Evolutionary conservation across 2,888 invertebrate genomes (phyloP).

Genomic region (Taphrorychus bicolor): DNA sequence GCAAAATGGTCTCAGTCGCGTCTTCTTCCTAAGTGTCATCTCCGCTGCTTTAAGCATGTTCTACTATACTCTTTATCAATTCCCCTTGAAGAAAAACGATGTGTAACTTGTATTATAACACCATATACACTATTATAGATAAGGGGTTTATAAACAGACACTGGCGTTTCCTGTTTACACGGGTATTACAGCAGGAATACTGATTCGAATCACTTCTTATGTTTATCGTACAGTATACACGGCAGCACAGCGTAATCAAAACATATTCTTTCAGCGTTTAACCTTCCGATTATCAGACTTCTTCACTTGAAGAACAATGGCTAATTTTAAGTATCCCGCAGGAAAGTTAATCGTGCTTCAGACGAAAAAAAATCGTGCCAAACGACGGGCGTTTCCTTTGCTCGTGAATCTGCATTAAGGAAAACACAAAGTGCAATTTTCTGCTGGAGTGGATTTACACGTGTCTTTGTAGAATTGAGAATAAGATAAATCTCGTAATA

Average conservation of each 20-base stretch:
- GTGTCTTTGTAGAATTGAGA: background rate
- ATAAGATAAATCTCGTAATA: background rate
- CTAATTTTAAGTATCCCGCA: background rate
- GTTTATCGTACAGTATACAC: slow-evolving; percentile 1
- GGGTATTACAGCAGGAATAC: slow-evolving; percentile 7
- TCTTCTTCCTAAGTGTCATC: too few species aligned
- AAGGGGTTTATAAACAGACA: slow-evolving; percentile 18
- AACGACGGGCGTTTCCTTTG: background rate
- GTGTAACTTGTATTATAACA: background rate
- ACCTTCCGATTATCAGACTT: background rate
- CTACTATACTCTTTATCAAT: background rate
- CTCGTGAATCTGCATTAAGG: background rate
- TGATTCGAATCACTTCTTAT: slow-evolving; percentile 14
- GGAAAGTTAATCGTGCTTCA: background rate
- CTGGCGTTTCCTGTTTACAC: slow-evolving; percentile 21
- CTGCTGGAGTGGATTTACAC: background rate
- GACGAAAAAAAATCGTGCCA: background rate
- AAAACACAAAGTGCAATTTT: background rate
- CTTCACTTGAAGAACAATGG: background rate
- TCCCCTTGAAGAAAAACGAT: background rate
- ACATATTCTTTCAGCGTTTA: background rate
- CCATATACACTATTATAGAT: slow-evolving; percentile 5
- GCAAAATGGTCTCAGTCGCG: too few species aligned
- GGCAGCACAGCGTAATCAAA: background rate
- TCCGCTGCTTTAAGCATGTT: too few species aligned